phyloP scores from a whole-genome alignment of 2,888 invertebrate genomes.

The Cheilosia scutellata region DNA sequence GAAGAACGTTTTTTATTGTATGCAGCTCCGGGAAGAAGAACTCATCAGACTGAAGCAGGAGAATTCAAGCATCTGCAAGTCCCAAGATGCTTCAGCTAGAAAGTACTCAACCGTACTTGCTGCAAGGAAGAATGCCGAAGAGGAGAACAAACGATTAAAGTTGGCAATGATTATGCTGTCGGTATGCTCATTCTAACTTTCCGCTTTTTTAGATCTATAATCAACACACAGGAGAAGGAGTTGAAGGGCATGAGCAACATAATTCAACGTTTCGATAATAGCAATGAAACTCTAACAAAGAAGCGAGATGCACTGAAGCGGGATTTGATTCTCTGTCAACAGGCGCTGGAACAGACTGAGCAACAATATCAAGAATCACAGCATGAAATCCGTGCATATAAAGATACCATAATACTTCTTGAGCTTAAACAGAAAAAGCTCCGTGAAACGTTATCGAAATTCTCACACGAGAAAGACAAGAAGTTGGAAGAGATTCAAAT shows the following conservation, averaged over 20 bases:
- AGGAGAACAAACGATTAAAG: slow-evolving; percentile 81
- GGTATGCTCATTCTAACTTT: too few relatives aligned
- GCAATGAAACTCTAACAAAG: slow-evolving; percentile 80
- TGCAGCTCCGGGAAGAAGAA: slow-evolving; percentile 82
- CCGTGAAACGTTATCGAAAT: slow-evolving; percentile 79
- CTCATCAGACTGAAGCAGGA: slow-evolving; percentile 82
- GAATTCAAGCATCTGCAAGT: slow-evolving; percentile 81
- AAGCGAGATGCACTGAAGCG: slow-evolving; percentile 82
- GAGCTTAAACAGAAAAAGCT: slow-evolving; percentile 80
- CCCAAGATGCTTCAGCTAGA: slow-evolving; percentile 81
- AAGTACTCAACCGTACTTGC: slow-evolving; percentile 81
- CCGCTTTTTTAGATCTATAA: slow-evolving; percentile 42
- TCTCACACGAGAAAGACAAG: slow-evolving; percentile 81
- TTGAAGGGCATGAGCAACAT: slow-evolving; percentile 81
- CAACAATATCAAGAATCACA: slow-evolving; percentile 80
- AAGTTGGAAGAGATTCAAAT: slow-evolving; percentile 82
- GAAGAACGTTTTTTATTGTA: neutral
- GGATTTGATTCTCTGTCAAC: slow-evolving; percentile 80
- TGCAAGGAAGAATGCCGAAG: slow-evolving; percentile 79
- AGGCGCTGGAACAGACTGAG: slow-evolving; percentile 77
- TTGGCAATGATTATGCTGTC: slow-evolving; percentile 41
- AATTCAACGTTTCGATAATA: slow-evolving; percentile 81
- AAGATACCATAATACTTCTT: slow-evolving; percentile 80
- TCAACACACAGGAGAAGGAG: slow-evolving; percentile 82
- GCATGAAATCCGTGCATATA: slow-evolving; percentile 82